These are phyloP conservation scores for Nesidiocoris tenuis DNA, from an alignment of 2,888 invertebrate species.

Conservation along the genomic window DNA sequence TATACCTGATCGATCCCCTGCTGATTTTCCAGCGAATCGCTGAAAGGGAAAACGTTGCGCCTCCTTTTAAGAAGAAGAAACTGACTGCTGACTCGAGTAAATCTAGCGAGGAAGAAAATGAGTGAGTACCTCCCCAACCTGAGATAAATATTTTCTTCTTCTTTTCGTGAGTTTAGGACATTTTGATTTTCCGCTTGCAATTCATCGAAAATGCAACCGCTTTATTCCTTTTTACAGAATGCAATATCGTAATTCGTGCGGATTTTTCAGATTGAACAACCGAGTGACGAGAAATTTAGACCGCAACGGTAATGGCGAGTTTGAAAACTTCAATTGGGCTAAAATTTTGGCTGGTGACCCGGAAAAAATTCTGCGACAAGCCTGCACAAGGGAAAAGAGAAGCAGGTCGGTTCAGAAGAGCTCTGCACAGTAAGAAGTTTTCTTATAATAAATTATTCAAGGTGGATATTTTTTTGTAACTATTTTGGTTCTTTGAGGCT, in stretches of 20 bases:
- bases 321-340: conserved; percentile 61
- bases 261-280: conserved; percentile 32
- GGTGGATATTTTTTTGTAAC: too few species aligned
- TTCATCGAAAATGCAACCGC: too few species aligned
- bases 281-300: conserved; percentile 44
- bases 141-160: too few species aligned
- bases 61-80: conserved; percentile 12
- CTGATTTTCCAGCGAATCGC: conserved; percentile 27
- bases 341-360: conserved; percentile 66
- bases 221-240: too few species aligned
- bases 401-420: too few species aligned
- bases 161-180: too few species aligned
- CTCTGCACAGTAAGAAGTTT: too few species aligned
- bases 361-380: conserved; percentile 62
- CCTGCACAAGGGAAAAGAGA: neutral
- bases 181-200: neutral
- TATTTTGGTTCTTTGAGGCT: too few species aligned
- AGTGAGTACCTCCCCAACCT: too few species aligned
- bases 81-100: neutral
- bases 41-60: conserved; percentile 35
- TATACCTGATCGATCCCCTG: too few species aligned
- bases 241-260: too few species aligned
- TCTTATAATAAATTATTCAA: too few species aligned
- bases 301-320: conserved; percentile 50
- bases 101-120: conserved; percentile 15